Percentiles rank a stretch among this genome's conserved stretches.
phyloP scores from a whole-genome alignment of 2,113 vertebrate species.

The Lophius piscatorius region DNA sequence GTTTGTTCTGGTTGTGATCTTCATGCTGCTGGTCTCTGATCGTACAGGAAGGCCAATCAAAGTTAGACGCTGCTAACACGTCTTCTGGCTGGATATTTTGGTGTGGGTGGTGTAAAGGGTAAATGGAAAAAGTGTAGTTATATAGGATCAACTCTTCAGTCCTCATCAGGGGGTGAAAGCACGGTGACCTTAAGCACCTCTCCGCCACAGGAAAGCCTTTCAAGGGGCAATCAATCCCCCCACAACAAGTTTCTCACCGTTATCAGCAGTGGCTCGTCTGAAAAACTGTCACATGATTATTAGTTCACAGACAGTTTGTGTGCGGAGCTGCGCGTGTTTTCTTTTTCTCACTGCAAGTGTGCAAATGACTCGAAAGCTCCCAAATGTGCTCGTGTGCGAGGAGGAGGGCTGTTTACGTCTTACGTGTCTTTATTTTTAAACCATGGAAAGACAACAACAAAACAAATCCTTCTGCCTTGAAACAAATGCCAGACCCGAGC shows the following conservation, averaged over 20 bases:
- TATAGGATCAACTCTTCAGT: slow-evolving; percentile 45
- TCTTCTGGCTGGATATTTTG: too few species aligned
- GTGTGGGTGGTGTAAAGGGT: too few species aligned
- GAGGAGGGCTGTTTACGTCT: not conserved
- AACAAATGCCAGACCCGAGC: slow-evolving; percentile 40
- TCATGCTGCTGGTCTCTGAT: too few species aligned
- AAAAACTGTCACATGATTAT: slow-evolving; percentile 40
- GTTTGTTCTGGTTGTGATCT: too few species aligned
- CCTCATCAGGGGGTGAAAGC: slow-evolving; percentile 47
- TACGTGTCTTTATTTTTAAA: slow-evolving; percentile 13
- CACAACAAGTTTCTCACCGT: slow-evolving; percentile 31
- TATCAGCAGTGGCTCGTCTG: slow-evolving; percentile 17
- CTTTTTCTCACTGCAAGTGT: too few species aligned
- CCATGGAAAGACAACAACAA: slow-evolving; percentile 27
- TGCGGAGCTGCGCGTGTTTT: too few species aligned
- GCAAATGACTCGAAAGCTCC: slow-evolving; percentile 1
- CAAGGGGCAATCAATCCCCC: slow-evolving; percentile 38
- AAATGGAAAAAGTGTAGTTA: slow-evolving; percentile 1
- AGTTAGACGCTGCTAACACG: too few species aligned
- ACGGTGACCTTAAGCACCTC: slow-evolving; percentile 28
- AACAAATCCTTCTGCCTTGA: slow-evolving; percentile 14
- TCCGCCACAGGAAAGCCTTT: slow-evolving; percentile 52
- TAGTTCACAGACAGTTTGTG: too few species aligned
- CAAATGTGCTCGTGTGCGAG: not conserved
- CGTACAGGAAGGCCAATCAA: too few species aligned